Evolutionary conservation across 2,888 invertebrate species (phyloP).

Genomic region (Galeopsomyia nigrocyanea): DNA sequence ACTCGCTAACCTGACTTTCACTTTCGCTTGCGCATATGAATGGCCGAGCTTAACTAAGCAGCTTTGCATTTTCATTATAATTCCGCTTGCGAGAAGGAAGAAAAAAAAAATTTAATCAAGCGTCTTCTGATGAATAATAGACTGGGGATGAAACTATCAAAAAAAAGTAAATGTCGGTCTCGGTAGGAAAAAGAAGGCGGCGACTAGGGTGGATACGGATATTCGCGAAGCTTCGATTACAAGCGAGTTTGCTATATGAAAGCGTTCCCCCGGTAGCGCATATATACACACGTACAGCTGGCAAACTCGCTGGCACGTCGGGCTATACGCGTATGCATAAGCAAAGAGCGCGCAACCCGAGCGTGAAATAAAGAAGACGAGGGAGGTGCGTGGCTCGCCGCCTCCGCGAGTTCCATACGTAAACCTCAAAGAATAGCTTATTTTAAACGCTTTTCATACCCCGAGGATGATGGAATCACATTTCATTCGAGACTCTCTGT

Average conservation of each 20-base stretch:
- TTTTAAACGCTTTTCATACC: slow-evolving; percentile 64
- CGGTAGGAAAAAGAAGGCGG: slow-evolving; percentile 33
- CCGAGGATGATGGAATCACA: slow-evolving; percentile 60
- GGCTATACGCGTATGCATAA: slow-evolving; percentile 27
- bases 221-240: no score
- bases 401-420: slow-evolving; percentile 56
- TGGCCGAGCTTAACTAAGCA: slow-evolving; percentile 29
- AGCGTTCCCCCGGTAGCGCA: neutral
- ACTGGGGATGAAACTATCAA: neutral
- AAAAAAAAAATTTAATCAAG: slow-evolving; percentile 34
- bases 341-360: slow-evolving; percentile 47
- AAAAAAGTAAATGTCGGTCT: slow-evolving; percentile 26
- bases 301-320: neutral
- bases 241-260: slow-evolving; percentile 8
- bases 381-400: neutral
- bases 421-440: slow-evolving; percentile 64
- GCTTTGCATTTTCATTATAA: slow-evolving; percentile 31
- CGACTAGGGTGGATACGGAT: no score
- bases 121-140: no score
- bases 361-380: slow-evolving; percentile 59
- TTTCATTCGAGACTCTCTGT: slow-evolving; percentile 53
- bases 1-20: neutral
- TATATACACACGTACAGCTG: neutral
- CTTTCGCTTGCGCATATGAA: slow-evolving; percentile 10
- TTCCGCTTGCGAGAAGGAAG: slow-evolving; percentile 2